Percentiles rank a stretch among this genome's conserved stretches.
phyloP scores from a whole-genome alignment of 2,888 invertebrate species.

The Dryomyza anilis region DNA sequence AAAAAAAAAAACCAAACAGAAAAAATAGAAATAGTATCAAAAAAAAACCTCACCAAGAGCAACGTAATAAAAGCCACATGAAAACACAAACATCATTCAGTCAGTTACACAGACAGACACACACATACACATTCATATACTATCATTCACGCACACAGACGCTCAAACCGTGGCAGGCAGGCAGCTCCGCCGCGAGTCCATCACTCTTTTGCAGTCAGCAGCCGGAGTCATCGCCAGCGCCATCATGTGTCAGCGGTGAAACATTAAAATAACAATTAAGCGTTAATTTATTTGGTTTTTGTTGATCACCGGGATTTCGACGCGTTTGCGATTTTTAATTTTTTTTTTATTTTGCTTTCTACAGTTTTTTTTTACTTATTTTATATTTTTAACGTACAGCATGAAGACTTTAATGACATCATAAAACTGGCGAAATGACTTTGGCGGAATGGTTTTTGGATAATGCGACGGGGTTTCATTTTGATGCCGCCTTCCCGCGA shows the following conservation, averaged over 20 bases:
- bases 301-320: not conserved
- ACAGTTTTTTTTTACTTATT: not conserved
- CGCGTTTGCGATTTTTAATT: not conserved
- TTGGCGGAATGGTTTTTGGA: too few relatives aligned
- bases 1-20: not conserved
- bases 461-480: too few relatives aligned
- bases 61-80: not conserved
- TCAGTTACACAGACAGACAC: not conserved
- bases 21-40: not conserved
- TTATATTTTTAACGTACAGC: not conserved
- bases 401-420: not conserved
- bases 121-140: not conserved
- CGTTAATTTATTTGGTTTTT: constrained; percentile 8
- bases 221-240: not conserved
- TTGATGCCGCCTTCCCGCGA: too few relatives aligned
- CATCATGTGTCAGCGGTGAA: constrained; percentile 10
- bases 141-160: not conserved
- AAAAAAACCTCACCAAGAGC: not conserved
- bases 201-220: too few relatives aligned
- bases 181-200: too few relatives aligned
- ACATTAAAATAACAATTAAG: constrained; percentile 17
- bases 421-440: not conserved
- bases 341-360: not conserved
- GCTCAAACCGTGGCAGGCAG: too few relatives aligned
- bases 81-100: not conserved